Percentiles rank a stretch among this genome's conserved stretches.
Evolutionary conservation across 1,140 invertebrate genomes (phyloP).

Genomic region (Drosophila prosaltans): DNA sequence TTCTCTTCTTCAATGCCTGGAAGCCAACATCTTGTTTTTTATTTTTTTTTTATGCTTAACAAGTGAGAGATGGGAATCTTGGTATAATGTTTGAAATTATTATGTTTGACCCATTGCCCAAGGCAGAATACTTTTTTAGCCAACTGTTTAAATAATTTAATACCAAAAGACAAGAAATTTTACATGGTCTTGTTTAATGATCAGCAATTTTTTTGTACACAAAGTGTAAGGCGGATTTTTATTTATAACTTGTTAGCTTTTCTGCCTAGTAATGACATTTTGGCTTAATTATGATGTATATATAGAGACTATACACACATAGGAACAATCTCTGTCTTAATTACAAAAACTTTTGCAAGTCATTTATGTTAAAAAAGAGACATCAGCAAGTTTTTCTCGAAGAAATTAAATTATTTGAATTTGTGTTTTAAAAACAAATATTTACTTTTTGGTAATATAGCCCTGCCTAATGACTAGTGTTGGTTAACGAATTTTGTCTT

Average conservation of each 20-base stretch:
- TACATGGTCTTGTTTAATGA: slow-evolving; percentile 19
- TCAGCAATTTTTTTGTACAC: neutral
- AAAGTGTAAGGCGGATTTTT: neutral
- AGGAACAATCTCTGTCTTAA: slow-evolving; percentile 25
- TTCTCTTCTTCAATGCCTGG: slow-evolving; percentile 30
- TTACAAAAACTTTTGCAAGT: slow-evolving; percentile 32
- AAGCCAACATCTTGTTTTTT: slow-evolving; percentile 28
- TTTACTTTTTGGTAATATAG: no score
- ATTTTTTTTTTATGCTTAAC: slow-evolving; percentile 17
- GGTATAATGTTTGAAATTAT: slow-evolving; percentile 36
- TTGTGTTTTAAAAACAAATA: no score
- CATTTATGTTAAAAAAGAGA: slow-evolving; percentile 30
- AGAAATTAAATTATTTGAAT: no score
- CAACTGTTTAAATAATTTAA: neutral
- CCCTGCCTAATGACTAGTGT: no score
- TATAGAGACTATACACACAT: neutral
- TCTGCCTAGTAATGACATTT: neutral
- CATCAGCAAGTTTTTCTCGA: neutral
- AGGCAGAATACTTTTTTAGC: slow-evolving; percentile 12
- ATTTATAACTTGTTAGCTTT: neutral
- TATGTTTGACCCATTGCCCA: slow-evolving; percentile 43
- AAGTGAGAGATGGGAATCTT: slow-evolving; percentile 19
- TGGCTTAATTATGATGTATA: neutral
- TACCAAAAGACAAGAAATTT: slow-evolving; percentile 23
- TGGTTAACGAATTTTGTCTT: no score